Base-by-base conservation (phyloP, 2,797 vertebrate species). In the Enteromius mattozi region DNA sequence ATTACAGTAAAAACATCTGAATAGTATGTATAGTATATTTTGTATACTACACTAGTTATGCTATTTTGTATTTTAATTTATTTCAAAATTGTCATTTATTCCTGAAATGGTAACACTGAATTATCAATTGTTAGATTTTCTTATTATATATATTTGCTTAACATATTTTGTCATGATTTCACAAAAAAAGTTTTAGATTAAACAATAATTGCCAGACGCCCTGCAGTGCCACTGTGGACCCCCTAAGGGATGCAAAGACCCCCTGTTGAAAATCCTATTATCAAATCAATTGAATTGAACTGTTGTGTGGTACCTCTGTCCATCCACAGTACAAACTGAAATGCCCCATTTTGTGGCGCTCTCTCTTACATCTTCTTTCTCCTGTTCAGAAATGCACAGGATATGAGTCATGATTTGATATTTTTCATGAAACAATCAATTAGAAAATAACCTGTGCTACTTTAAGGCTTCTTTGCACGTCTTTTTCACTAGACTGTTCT, bases 311-410 rank as follows among this genome's bases (percentile, higher is more conserved):
- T 89, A 94, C 94, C 94, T 94, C 77, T 94, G 93, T 77, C 93
- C 93, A 8, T 94, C 94, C 74, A 94, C 92, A 0, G 94, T 94
- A 89, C 94, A 94, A 86, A 94, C 16, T 0, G 94, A 94, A 65
- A 94, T 90, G 14, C 89, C 91, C 94, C 94, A 94, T 54, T 91
- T 92, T 89, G 89, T 85, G 85, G 27, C 51, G 37, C 78, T 21
- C 86, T 91, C 86, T 63, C 70, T 88, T 75, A 37, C 88, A 6
- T 86, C 54, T 37, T 85, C 91, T 66, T 88, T 93, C 42, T 91
- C 91, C 91, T 92, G 86, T 33, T 70, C 19, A 12, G 35, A 88
- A 72, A 85, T 49, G 84, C 0, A 63, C 7, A 74, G 61, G 72
- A 83, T 42, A 68, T 83, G 81, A 83, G 81, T 83, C 81, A 83